Evolutionary conservation across 2,797 vertebrate genomes (phyloP).

Genomic region (Danio jaintianensis): DNA sequence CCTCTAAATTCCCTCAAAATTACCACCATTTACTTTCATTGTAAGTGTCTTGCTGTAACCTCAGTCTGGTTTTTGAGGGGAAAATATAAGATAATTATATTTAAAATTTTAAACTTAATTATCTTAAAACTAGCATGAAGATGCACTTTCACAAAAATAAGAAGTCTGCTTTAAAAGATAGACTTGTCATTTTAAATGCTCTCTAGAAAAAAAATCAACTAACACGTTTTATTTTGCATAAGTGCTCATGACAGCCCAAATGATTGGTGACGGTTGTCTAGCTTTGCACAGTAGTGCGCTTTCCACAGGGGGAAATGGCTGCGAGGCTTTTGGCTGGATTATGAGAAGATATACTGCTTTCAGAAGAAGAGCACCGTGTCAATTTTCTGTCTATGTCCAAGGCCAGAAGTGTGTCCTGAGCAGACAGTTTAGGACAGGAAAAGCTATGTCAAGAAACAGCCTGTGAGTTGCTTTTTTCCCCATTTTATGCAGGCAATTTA

Average conservation of each 20-base stretch:
- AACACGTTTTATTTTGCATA: slow-evolving; percentile 15
- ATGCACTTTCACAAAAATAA: slow-evolving; percentile 14
- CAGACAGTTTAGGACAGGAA: background rate
- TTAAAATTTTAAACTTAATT: too few species aligned
- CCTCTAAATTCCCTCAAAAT: background rate
- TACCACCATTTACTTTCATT: background rate
- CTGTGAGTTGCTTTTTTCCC: background rate
- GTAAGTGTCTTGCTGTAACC: background rate
- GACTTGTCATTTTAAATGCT: background rate
- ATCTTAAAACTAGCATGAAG: background rate
- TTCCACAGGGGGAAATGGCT: slow-evolving; percentile 4
- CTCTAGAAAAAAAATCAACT: background rate
- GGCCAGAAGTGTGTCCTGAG: slow-evolving; percentile 33
- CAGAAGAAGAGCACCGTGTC: slow-evolving; percentile 17
- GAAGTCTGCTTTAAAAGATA: slow-evolving; percentile 5
- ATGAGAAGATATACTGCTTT: slow-evolving; percentile 24
- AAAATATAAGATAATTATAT: too few species aligned
- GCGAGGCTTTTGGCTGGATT: slow-evolving; percentile 33
- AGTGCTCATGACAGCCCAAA: slow-evolving; percentile 34
- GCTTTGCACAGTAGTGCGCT: background rate
- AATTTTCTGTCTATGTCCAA: slow-evolving; percentile 25
- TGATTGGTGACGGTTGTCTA: slow-evolving; percentile 34
- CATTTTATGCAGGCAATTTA: background rate
- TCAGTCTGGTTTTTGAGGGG: background rate
- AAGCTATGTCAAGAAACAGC: slow-evolving; percentile 7